Conservation (phyloP, 2,888 invertebrate species). For the Ceriagrion tenellum region DNA sequence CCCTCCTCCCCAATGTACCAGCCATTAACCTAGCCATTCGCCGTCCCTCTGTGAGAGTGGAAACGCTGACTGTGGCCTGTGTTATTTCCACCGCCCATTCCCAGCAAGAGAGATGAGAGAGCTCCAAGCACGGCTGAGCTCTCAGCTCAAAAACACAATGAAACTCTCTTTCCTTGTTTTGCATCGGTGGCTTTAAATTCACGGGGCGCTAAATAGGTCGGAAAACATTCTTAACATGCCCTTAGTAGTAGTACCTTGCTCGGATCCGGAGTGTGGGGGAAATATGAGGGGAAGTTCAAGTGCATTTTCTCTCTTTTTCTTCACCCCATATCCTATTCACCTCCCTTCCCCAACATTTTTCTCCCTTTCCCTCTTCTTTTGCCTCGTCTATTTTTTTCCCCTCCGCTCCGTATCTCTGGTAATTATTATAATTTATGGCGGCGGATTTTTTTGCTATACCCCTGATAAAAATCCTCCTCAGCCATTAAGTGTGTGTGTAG, state of each 20-base stretch:
- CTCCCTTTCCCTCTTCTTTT: neutral
- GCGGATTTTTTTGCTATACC: neutral
- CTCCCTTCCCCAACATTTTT: neutral
- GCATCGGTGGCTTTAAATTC: slow-evolving; percentile 22
- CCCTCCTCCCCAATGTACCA: neutral
- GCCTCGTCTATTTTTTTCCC: neutral
- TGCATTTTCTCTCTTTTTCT: neutral
- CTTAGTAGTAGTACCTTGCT: neutral
- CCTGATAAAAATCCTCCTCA: neutral
- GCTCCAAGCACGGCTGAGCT: slow-evolving; percentile 5
- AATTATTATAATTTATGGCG: slow-evolving; percentile 5
- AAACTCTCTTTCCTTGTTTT: slow-evolving; percentile 32
- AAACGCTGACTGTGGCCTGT: too few species aligned
- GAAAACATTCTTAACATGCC: slow-evolving; percentile 28
- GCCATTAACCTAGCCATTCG: neutral
- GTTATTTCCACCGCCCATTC: slow-evolving; percentile 8
- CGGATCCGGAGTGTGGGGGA: neutral
- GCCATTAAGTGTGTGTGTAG: neutral
- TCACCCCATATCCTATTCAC: too few species aligned
- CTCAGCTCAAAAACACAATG: slow-evolving; percentile 17
- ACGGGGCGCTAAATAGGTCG: slow-evolving; percentile 19
- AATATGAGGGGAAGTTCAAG: neutral
- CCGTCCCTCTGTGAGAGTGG: neutral
- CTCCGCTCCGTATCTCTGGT: neutral
- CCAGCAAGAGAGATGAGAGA: neutral